Conservation (phyloP, 53 echinoderm and acorn worm genomes). For the Arbacia lixula region DNA sequence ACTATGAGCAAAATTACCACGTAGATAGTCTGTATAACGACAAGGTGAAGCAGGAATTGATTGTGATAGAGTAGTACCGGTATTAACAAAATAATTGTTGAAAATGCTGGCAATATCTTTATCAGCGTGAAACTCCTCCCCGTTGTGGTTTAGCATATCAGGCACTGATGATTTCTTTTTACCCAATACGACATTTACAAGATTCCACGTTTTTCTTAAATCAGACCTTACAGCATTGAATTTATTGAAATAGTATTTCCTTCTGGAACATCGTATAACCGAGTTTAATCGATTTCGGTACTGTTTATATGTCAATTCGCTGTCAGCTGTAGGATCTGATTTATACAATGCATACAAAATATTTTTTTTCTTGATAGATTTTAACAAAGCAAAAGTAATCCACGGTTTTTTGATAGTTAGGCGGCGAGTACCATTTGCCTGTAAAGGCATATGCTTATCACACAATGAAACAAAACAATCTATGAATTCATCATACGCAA, state of each 20-base stretch:
- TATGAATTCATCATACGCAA: slow-evolving; percentile 13
- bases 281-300: slow-evolving; percentile 9
- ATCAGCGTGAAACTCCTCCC: neutral
- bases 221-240: neutral
- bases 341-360: neutral
- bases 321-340: neutral
- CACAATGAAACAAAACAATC: neutral
- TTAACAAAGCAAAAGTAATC: slow-evolving; percentile 8
- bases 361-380: neutral
- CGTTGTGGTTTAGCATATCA: neutral
- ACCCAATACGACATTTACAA: neutral
- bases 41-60: neutral
- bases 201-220: slow-evolving; percentile 5
- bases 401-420: slow-evolving; percentile 7
- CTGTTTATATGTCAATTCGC: neutral
- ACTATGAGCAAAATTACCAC: neutral
- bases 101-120: slow-evolving; percentile 5
- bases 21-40: neutral
- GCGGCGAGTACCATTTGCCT: neutral
- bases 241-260: slow-evolving; percentile 17
- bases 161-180: neutral
- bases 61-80: neutral
- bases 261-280: neutral
- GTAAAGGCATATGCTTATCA: slow-evolving; percentile 23
- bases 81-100: slow-evolving; percentile 29